Evolutionary conservation across 2,888 invertebrate genomes (phyloP), one percentile per base, ranked within the genome.

Genomic region (Philhelius pedissequus): DNA sequence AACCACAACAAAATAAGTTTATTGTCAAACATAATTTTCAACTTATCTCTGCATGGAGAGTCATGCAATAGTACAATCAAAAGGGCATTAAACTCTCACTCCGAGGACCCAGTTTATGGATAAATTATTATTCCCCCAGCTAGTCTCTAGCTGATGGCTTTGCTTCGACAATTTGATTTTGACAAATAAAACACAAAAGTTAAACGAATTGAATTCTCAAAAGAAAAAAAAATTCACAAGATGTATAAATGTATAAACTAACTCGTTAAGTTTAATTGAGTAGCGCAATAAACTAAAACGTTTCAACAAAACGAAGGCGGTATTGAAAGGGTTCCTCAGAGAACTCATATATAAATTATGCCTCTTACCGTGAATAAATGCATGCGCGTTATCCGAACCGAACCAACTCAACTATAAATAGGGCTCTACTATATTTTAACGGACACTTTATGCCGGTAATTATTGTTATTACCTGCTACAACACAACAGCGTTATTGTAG

Each of bases 261-360:
- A 84, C 80, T 84, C 84, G 84, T 84, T 80, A 84, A 84, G 68
- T 80, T 84, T 84, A 80, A 84, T 84, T 84, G 79, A 76, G 68
- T 71, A 71, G 71, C 66, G 76, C 80, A 84, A 84, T 84, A 84
- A 84, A 80, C 68, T 79, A 84, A 84, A 84, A 76, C 84, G 84
- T 80, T 84, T 76, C 71, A 76, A 84, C 84, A 84, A 84, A 84
- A 84, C 84, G 84, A 58, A 68, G 58, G 78, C 75, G 68, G 75
- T 45, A 35, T 38, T 13, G 66, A 79, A 84, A 79, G 84, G 79
- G 84, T 76, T 84, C 58, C 68, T 43, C 80, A 68, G 54, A 56
- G 9, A 32, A 54, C 9, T 15, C 27, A 0, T 22, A 52, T 27
- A 9, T n/a, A n/a, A 35, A n/a, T n/a, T n/a, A n/a, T 56, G n/a